Base-by-base conservation (phyloP, 2,113 vertebrate species). In the Narcine bancroftii region DNA sequence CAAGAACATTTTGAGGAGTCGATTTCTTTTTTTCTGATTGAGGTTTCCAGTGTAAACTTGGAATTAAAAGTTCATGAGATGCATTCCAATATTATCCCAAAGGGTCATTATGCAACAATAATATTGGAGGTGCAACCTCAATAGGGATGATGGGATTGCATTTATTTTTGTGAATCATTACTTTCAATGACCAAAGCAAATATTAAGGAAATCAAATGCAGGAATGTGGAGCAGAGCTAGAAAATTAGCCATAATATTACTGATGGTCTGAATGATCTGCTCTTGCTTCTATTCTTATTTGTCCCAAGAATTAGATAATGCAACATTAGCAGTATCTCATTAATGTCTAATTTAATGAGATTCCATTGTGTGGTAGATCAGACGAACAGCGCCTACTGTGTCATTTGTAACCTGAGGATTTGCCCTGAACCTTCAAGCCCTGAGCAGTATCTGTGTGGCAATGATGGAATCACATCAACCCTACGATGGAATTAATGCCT, bases 301-400 rank as follows among this genome's bases (percentile, higher is more conserved):
- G 56, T 19, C 9, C n/a, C 39, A 24, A 69, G 42, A 60, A 71
- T 69, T 45, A 39, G 63, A 69, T 91, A 33, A 87, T 36, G 66
- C 24, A 66, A 47, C 5, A 39, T 29, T 47, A 56, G 36, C 6
- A 89, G 36, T 89, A 29, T 66, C 6, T 71, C 39, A 71, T 91
- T 33, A 1, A 36, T 91, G 39, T 69, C 47, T 47, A 91, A 33
- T 69, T 91, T 69, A 42, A 21, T 33, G 21, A 63, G 26, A n/a
- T n/a, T n/a, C n/a, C n/a, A n/a, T n/a, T 99, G 99, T 93, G 99
- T 99, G 47, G 98, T 99, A 93, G 99, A 99, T 95, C 99, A 99
- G 96, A 98, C 97, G 60, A 99, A 99, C 93, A 99, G 98, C 1
- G 99, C 99, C 72, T 98, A 99, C 94, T 99, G 99, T 17, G 99